Conservation (phyloP, 2,797 vertebrate species). For the Anguilla pacifica region DNA sequence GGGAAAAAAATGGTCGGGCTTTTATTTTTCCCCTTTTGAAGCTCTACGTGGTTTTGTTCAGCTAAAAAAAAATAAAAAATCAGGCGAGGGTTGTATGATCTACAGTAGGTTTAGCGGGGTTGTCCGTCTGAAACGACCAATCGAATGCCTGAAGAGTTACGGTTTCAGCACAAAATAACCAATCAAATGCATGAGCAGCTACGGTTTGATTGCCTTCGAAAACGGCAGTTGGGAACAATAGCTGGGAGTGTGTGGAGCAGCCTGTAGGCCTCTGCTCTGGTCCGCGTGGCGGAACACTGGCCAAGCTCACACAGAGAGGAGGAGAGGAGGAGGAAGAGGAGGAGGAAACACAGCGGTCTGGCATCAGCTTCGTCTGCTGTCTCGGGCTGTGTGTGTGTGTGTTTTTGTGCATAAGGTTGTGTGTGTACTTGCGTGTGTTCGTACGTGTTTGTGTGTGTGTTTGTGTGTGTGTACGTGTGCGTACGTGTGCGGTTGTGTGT, state of each 20-base stretch:
- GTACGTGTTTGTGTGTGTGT: too few species aligned
- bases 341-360: background rate
- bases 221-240: background rate
- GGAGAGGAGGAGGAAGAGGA: too few species aligned
- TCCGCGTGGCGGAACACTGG: background rate
- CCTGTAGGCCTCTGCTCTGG: background rate
- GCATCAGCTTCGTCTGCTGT: background rate
- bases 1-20: background rate
- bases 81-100: background rate
- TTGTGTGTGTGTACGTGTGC: too few species aligned
- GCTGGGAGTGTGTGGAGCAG: background rate
- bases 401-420: too few species aligned
- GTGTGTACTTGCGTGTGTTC: too few species aligned
- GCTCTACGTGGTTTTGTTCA: background rate
- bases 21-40: background rate
- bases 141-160: background rate
- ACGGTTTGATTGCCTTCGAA: background rate
- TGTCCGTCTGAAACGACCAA: background rate
- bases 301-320: too few species aligned
- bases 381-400: background rate
- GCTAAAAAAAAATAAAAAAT: background rate
- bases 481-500: too few species aligned
- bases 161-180: background rate
- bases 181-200: conserved; percentile 15
- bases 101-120: background rate